Conservation (phyloP, 1,140 invertebrate species). For the Leguminivora glycinivorella region DNA sequence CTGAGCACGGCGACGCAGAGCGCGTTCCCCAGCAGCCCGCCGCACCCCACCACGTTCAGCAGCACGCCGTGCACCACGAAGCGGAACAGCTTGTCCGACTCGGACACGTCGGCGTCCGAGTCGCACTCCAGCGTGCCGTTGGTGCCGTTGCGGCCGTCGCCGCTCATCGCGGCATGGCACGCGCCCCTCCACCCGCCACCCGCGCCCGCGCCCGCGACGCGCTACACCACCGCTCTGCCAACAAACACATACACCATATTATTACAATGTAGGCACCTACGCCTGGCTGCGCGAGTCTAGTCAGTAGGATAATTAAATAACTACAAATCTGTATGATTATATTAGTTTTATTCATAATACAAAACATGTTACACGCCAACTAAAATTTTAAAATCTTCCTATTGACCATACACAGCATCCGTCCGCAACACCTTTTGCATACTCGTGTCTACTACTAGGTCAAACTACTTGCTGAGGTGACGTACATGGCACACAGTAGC, state of each 20-base stretch:
- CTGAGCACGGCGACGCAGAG: constrained; percentile 95
- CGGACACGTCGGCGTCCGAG: constrained; percentile 70
- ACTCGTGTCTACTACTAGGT: too few species aligned
- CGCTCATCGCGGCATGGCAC: constrained; percentile 10
- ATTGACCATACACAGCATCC: too few species aligned
- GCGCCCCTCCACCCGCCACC: neutral
- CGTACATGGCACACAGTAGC: neutral
- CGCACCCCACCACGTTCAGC: constrained; percentile 88
- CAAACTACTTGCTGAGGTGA: too few species aligned
- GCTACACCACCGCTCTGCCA: constrained; percentile 46
- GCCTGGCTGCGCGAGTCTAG: too few species aligned
- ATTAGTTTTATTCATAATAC: too few species aligned
- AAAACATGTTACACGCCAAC: too few species aligned
- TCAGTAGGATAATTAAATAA: too few species aligned
- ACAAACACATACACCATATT: neutral
- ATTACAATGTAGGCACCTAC: too few species aligned
- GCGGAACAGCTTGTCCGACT: constrained; percentile 81
- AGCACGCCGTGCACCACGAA: constrained; percentile 92
- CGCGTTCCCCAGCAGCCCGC: constrained; percentile 93
- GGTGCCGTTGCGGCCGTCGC: neutral
- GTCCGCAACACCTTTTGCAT: too few species aligned
- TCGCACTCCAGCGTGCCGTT: constrained; percentile 50
- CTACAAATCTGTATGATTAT: too few species aligned
- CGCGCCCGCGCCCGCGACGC: constrained; percentile 38
- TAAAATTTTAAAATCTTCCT: too few species aligned